Evolutionary conservation across 1,140 invertebrate genomes (phyloP).

Genomic region (Halesus radiatus): DNA sequence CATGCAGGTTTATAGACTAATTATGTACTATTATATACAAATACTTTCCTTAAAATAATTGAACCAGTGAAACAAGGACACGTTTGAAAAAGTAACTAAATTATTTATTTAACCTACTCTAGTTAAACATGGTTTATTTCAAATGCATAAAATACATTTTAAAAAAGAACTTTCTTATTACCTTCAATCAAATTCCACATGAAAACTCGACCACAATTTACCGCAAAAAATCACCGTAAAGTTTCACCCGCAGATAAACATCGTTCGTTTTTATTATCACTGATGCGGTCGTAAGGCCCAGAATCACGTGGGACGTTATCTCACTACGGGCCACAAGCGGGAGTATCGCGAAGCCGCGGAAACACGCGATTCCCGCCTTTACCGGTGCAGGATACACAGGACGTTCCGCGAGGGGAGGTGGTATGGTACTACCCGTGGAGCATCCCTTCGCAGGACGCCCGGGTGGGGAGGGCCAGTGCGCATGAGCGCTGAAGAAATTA

Average conservation of each 20-base stretch:
- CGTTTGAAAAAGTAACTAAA: no score
- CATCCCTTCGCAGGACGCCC: neutral
- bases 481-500: neutral
- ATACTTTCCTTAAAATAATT: no score
- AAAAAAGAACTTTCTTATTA: neutral
- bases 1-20: no score
- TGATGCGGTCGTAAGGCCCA: constrained; percentile 10
- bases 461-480: constrained; percentile 3
- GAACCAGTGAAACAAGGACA: no score
- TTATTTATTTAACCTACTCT: no score
- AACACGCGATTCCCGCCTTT: constrained; percentile 18
- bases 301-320: constrained; percentile 34
- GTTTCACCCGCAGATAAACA: neutral
- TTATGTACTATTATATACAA: no score
- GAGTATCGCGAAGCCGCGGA: neutral
- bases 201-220: no score
- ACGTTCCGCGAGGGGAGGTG: constrained; percentile 14
- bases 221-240: neutral
- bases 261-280: constrained; percentile 24
- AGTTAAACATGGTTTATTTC: no score
- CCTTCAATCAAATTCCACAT: no score
- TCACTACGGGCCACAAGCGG: neutral
- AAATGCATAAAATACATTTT: neutral
- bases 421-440: constrained; percentile 16
- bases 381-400: constrained; percentile 8